These are phyloP conservation scores for Holacanthella duospinosa DNA, from an alignment of 2,888 invertebrate species.

Conservation along the genomic window DNA sequence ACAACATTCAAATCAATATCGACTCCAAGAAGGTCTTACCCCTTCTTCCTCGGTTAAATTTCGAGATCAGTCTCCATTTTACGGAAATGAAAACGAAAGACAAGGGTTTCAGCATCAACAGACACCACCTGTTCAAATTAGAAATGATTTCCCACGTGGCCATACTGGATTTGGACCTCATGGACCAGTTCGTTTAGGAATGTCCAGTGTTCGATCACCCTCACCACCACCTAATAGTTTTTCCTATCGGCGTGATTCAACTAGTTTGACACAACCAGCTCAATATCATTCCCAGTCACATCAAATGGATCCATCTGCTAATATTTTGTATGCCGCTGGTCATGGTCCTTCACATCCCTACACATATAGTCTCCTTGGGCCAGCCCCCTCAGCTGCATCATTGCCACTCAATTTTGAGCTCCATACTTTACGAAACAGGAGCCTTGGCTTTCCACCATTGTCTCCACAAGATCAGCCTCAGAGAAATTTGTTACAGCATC, in stretches of 20 bases:
- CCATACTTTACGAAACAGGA: not conserved
- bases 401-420: not conserved
- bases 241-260: constrained; percentile 1
- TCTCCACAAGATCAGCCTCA: not conserved
- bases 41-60: not conserved
- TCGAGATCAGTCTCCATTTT: not conserved
- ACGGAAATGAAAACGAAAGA: not conserved
- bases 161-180: too few species aligned
- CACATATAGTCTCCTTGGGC: not conserved
- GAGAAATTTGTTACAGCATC: too few species aligned
- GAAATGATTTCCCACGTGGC: too few species aligned
- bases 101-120: not conserved
- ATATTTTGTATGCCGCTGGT: too few species aligned
- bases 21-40: too few species aligned
- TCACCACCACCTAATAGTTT: not conserved
- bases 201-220: not conserved
- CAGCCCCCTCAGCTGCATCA: not conserved
- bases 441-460: not conserved
- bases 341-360: not conserved
- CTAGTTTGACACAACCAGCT: not conserved
- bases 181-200: too few species aligned
- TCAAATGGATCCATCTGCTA: too few species aligned
- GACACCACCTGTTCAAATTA: not conserved
- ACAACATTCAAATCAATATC: too few species aligned
- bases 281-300: too few species aligned